A percentile compares a stretch with the other conserved stretches of the same genome.
phyloP scores from a whole-genome alignment of 2,888 invertebrate genomes.

The Operophtera brumata region DNA sequence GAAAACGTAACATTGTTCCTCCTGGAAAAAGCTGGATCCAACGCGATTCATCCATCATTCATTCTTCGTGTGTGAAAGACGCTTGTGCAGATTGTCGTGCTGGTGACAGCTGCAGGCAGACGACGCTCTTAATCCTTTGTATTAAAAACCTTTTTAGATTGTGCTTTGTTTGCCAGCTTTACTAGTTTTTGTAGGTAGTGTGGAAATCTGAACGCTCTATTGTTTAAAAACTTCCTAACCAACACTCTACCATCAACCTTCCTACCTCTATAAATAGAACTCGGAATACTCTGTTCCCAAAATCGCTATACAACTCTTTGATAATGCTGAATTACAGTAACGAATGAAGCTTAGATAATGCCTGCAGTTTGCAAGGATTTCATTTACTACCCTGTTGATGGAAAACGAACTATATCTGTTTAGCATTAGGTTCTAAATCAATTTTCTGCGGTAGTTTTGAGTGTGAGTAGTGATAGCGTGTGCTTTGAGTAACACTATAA shows the following conservation, averaged over 20 bases:
- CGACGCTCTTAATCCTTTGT: constrained; percentile 45
- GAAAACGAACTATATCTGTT: constrained; percentile 28
- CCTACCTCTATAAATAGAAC: neutral
- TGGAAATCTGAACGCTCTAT: constrained; percentile 29
- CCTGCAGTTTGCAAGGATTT: constrained; percentile 49
- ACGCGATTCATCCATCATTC: constrained; percentile 75
- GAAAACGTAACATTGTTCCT: constrained; percentile 38
- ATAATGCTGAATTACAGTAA: constrained; percentile 30
- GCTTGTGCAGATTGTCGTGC: constrained; percentile 70
- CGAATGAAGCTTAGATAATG: constrained; percentile 57
- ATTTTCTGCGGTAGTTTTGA: constrained; percentile 9
- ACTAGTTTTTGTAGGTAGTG: constrained; percentile 49
- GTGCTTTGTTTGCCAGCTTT: constrained; percentile 44
- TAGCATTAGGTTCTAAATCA: constrained; percentile 30
- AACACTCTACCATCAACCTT: neutral
- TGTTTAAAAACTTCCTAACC: constrained; percentile 17
- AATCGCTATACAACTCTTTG: constrained; percentile 8
- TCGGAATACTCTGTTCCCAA: neutral
- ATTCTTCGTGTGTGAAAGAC: constrained; percentile 71
- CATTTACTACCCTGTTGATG: constrained; percentile 33
- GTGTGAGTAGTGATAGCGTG: constrained; percentile 16
- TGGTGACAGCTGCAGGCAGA: constrained; percentile 47
- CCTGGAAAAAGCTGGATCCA: constrained; percentile 65
- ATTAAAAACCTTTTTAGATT: constrained; percentile 55
- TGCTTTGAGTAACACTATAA: constrained; percentile 15